Conservation (phyloP, 2,113 vertebrate species). For the Vireo altiloquus region DNA sequence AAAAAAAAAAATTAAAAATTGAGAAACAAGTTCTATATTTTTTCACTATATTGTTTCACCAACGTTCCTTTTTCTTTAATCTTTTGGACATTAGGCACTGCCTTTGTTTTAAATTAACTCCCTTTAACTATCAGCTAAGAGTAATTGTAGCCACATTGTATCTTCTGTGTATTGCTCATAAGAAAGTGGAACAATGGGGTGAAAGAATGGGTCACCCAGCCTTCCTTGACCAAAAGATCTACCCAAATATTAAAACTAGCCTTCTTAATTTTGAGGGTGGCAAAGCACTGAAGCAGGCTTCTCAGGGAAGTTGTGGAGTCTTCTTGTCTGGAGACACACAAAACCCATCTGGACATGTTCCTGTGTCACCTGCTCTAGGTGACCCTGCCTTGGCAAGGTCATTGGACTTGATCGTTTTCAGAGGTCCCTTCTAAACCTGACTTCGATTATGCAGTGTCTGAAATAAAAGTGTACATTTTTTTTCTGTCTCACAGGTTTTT, state of each 20-base stretch:
- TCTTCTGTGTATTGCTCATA: neutral
- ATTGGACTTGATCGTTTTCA: neutral
- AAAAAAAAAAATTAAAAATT: neutral
- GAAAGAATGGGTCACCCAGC: neutral
- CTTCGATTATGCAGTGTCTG: neutral
- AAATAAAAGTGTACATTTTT: neutral
- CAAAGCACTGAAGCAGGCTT: neutral
- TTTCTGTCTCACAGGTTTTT: neutral
- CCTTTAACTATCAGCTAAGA: neutral
- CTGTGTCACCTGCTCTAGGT: neutral
- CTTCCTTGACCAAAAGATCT: neutral
- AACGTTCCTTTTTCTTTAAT: neutral
- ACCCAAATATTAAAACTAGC: neutral
- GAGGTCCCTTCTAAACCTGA: neutral
- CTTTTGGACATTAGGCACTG: neutral
- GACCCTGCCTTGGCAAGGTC: neutral
- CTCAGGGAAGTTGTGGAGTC: rapidly evolving
- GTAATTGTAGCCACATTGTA: neutral
- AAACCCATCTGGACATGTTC: neutral
- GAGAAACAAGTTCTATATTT: neutral
- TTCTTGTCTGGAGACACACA: neutral
- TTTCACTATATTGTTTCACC: neutral
- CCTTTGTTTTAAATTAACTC: neutral
- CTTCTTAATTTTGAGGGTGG: neutral
- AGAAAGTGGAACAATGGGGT: neutral